Conservation (phyloP, 2,888 invertebrate species). For the Cistogaster globosa region DNA sequence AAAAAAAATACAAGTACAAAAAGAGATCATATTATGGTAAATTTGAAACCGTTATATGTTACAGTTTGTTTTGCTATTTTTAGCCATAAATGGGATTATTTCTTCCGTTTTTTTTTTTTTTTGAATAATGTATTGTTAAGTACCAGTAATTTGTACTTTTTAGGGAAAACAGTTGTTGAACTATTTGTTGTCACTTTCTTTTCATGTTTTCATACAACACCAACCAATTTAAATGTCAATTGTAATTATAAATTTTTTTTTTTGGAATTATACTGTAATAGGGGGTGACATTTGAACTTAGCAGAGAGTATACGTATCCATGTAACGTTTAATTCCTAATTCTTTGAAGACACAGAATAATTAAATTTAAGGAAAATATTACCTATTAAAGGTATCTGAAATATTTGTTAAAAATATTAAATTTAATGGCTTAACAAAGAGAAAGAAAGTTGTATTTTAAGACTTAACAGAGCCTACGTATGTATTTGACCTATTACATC, state of each 20-base stretch:
- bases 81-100: constrained; percentile 56
- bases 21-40: constrained; percentile 53
- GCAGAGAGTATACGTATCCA: not conserved
- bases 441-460: no score
- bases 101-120: constrained; percentile 59
- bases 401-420: no score
- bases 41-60: constrained; percentile 65
- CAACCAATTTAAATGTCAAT: constrained; percentile 59
- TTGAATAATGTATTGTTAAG: constrained; percentile 5
- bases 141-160: constrained; percentile 46
- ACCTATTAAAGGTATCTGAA: no score
- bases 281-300: constrained; percentile 1
- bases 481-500: no score
- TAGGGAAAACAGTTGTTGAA: constrained; percentile 43
- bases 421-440: no score
- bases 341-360: no score
- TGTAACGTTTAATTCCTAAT: no score
- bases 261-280: not conserved
- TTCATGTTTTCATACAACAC: constrained; percentile 16
- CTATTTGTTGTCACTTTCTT: constrained; percentile 29
- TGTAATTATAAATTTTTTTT: constrained; percentile 17
- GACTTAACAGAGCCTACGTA: no score
- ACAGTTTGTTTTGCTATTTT: constrained; percentile 27
- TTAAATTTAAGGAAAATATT: no score
- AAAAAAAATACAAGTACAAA: constrained; percentile 7